These are phyloP conservation scores for Cyphomyrus discorhynchus DNA, from an alignment of 2,113 vertebrate species.

Conservation along the genomic window DNA sequence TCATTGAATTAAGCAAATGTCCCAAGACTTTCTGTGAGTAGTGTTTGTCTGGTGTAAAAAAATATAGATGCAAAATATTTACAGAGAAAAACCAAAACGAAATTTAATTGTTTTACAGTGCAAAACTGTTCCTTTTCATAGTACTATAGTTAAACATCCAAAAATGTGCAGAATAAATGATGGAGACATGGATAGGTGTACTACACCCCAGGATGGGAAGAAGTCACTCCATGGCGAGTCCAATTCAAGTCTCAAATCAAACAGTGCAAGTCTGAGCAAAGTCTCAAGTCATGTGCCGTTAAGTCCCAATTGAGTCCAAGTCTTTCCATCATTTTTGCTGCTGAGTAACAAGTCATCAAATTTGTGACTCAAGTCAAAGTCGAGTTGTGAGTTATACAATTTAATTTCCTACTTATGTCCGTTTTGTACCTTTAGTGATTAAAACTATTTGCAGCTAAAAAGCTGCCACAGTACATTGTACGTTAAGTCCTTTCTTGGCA, in stretches of 20 bases:
- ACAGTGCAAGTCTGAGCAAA: neutral
- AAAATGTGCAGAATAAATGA: neutral
- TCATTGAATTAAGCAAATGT: neutral
- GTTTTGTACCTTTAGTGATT: neutral
- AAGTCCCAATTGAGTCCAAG: neutral
- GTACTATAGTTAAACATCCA: neutral
- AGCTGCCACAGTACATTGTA: neutral
- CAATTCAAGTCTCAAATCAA: neutral
- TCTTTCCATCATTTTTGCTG: neutral
- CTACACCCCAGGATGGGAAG: neutral
- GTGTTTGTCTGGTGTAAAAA: neutral
- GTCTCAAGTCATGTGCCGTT: neutral
- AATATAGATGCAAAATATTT: neutral
- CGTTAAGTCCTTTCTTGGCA: neutral
- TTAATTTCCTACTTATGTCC: neutral
- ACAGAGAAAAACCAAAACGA: neutral
- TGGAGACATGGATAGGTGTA: neutral
- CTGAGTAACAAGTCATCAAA: neutral
- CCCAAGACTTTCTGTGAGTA: neutral
- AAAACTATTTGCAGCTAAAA: neutral
- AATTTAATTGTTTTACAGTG: neutral
- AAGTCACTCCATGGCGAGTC: too few species aligned
- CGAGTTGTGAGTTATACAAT: neutral
- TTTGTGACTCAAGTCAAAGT: neutral
- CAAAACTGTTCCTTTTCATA: neutral